A percentile compares a stretch with the other conserved stretches of the same genome.
phyloP scores from a whole-genome alignment of 2,888 invertebrate species.

The Bibio marci region DNA sequence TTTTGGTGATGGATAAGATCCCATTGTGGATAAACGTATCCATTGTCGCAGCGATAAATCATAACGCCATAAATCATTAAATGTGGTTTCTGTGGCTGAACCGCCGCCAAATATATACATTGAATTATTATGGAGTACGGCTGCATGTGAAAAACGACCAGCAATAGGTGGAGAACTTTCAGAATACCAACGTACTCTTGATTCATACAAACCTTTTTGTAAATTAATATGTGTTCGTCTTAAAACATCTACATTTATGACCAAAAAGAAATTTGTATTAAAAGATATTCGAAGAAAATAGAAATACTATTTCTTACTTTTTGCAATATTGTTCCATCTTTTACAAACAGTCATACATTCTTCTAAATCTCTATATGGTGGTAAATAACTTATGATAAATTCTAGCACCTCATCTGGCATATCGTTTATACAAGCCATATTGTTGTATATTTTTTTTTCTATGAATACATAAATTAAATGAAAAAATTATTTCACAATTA shows the following conservation, averaged over 20 bases:
- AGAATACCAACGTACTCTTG: conserved; percentile 51
- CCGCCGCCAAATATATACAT: conserved; percentile 97
- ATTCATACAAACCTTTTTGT: conserved; percentile 56
- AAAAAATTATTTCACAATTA: too few relatives aligned
- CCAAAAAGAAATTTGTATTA: not conserved
- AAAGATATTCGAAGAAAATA: not conserved
- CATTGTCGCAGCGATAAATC: conserved; percentile 74
- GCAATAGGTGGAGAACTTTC: conserved; percentile 52
- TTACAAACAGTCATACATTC: conserved; percentile 73
- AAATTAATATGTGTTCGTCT: conserved; percentile 56
- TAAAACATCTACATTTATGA: conserved; percentile 49
- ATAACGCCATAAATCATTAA: conserved; percentile 91
- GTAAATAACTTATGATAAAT: conserved; percentile 73
- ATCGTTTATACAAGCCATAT: conserved; percentile 35
- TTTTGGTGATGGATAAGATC: conserved; percentile 85
- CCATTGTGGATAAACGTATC: conserved; percentile 68
- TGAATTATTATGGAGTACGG: conserved; percentile 62
- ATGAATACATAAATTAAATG: too few relatives aligned
- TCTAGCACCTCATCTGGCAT: conserved; percentile 89
- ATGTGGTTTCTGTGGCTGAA: conserved; percentile 83
- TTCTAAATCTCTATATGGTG: conserved; percentile 81
- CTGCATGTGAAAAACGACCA: conserved; percentile 83
- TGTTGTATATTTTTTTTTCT: too few relatives aligned
- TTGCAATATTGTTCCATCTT: conserved; percentile 68
- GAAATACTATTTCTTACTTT: conserved; percentile 43